Evolutionary conservation across 2,113 vertebrate species (phyloP).

Genomic region (Xiphias gladius): DNA sequence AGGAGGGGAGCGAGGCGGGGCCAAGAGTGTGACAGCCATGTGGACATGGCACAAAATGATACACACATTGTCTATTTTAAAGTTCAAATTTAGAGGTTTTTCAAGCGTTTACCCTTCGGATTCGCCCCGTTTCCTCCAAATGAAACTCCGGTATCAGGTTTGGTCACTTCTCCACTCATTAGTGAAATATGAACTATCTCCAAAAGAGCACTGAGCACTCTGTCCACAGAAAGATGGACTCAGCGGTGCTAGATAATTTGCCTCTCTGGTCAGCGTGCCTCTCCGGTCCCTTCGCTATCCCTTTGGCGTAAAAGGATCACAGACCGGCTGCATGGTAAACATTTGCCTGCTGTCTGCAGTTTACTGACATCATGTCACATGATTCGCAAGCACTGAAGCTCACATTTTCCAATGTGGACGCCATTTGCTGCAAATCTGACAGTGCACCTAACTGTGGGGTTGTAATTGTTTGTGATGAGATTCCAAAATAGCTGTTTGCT

Average conservation of each 20-base stretch:
- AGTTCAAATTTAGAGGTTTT: too few species aligned
- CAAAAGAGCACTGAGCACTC: constrained; percentile 40
- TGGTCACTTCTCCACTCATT: constrained; percentile 45
- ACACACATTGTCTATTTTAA: constrained; percentile 26
- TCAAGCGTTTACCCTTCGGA: constrained; percentile 21
- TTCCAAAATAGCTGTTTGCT: constrained; percentile 21
- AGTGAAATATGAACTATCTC: constrained; percentile 62
- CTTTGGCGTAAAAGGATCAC: constrained; percentile 43
- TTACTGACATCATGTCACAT: constrained; percentile 51
- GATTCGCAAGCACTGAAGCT: constrained; percentile 25
- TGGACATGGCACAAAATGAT: background rate
- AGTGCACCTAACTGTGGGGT: background rate
- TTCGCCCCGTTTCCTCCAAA: constrained; percentile 53
- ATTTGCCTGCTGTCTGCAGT: constrained; percentile 54
- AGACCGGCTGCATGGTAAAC: constrained; percentile 44
- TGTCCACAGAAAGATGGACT: constrained; percentile 56
- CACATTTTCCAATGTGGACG: background rate
- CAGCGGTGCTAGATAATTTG: constrained; percentile 46
- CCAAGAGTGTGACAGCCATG: constrained; percentile 19
- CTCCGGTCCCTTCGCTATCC: constrained; percentile 38
- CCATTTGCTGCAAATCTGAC: constrained; percentile 11
- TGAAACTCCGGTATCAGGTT: constrained; percentile 55
- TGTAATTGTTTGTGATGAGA: constrained; percentile 25
- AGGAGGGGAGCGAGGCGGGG: constrained; percentile 15
- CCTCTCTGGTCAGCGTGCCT: constrained; percentile 46